Evolutionary conservation across 2,797 vertebrate genomes (phyloP).

Genomic region (Tangara arthus): DNA sequence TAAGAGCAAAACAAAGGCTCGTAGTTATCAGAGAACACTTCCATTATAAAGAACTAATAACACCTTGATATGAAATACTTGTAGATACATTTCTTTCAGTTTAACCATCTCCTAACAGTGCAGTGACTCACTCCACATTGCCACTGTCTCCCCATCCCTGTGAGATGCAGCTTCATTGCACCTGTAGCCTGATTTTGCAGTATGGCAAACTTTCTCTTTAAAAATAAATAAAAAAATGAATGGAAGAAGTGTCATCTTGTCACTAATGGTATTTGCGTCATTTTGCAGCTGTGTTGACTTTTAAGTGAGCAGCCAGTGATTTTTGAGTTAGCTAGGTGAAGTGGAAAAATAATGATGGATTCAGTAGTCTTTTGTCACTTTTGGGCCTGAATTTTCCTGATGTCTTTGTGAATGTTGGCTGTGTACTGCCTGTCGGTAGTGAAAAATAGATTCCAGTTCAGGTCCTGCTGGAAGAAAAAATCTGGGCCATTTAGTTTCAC

Average conservation of each 20-base stretch:
- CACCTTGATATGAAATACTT: background rate
- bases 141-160: fast-evolving
- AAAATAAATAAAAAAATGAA: background rate
- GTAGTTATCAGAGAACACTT: background rate
- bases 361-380: constrained; percentile 51
- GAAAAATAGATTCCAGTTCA: background rate
- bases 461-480: background rate
- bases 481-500: background rate
- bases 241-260: constrained; percentile 28
- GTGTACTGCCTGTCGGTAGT: background rate
- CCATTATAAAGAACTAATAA: background rate
- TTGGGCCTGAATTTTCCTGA: background rate
- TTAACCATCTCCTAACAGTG: background rate
- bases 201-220: background rate
- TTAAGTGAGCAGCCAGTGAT: constrained; percentile 63
- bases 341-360: constrained; percentile 78
- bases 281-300: constrained; percentile 73
- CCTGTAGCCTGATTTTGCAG: constrained; percentile 39
- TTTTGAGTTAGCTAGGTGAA: constrained; percentile 71
- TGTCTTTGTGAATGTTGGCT: background rate
- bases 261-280: constrained; percentile 44
- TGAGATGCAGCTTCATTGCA: constrained; percentile 42
- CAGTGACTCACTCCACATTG: background rate
- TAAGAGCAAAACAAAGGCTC: background rate
- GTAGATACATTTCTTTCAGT: background rate